These are phyloP conservation scores for Aphidius gifuensis DNA, from an alignment of 1,140 invertebrate genomes.

Conservation along the genomic window DNA sequence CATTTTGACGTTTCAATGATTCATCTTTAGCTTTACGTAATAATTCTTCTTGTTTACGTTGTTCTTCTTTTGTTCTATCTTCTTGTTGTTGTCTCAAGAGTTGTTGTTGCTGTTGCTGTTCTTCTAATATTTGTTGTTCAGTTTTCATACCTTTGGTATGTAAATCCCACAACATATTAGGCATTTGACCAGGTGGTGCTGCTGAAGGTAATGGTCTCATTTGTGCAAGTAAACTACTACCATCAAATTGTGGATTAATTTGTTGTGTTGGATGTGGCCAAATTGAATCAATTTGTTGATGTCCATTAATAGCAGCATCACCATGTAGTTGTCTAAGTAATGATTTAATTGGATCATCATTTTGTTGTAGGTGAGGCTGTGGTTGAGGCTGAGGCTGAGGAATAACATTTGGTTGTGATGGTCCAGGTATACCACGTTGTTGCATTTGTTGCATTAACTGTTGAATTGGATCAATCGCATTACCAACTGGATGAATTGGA, in stretches of 20 bases:
- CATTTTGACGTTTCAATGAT: slow-evolving; percentile 30
- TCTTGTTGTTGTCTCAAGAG: slow-evolving; percentile 45
- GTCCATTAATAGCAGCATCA: slow-evolving; percentile 37
- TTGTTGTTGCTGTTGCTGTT: slow-evolving; percentile 40
- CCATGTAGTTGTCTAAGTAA: slow-evolving; percentile 54
- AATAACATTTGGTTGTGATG: slow-evolving; percentile 43
- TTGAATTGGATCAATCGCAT: slow-evolving; percentile 55
- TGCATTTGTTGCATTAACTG: slow-evolving; percentile 56
- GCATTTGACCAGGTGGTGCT: slow-evolving; percentile 47
- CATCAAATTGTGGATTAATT: slow-evolving; percentile 44
- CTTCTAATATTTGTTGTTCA: slow-evolving; percentile 57
- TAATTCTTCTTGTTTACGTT: slow-evolving; percentile 41
- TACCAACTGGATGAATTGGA: slow-evolving; percentile 24
- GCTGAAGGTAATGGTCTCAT: slow-evolving; percentile 46
- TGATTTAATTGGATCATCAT: slow-evolving; percentile 56
- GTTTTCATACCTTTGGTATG: slow-evolving; percentile 56
- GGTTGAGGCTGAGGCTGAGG: slow-evolving; percentile 10
- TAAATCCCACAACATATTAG: slow-evolving; percentile 49
- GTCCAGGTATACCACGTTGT: slow-evolving; percentile 39
- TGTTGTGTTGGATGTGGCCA: slow-evolving; percentile 48
- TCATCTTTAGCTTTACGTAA: slow-evolving; percentile 38
- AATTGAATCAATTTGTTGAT: slow-evolving; percentile 45
- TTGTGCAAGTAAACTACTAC: slow-evolving; percentile 49
- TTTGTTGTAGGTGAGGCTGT: slow-evolving; percentile 34
- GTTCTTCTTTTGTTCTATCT: slow-evolving; percentile 47